These are phyloP conservation scores for Cygnus atratus DNA, from an alignment of 2,113 vertebrate genomes.

Conservation along the genomic window DNA sequence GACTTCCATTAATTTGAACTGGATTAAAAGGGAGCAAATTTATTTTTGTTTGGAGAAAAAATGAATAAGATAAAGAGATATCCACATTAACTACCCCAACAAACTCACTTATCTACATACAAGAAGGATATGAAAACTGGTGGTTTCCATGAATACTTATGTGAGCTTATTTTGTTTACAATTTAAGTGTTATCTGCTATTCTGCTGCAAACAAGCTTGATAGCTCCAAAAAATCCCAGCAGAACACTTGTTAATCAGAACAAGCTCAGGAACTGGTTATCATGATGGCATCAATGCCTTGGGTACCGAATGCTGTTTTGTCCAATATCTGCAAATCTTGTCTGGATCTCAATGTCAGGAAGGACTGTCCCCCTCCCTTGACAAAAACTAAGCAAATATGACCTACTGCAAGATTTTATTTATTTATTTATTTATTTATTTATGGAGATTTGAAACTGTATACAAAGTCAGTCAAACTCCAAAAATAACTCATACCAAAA, in stretches of 20 bases:
- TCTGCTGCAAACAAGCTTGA: background rate
- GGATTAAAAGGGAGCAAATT: background rate
- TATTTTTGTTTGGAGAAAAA: background rate
- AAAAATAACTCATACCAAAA: background rate
- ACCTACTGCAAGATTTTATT: background rate
- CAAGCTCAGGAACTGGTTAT: background rate
- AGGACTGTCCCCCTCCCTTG: background rate
- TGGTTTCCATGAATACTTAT: rapidly evolving
- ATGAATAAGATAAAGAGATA: background rate
- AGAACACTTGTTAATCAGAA: background rate
- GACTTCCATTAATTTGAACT: background rate
- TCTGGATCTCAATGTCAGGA: background rate
- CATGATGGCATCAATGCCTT: background rate
- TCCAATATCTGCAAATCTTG: background rate
- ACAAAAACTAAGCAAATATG: background rate
- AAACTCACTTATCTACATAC: background rate
- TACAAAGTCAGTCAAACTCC: background rate
- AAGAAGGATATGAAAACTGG: background rate
- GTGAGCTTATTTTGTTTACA: background rate
- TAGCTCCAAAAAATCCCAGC: background rate
- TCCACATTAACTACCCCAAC: background rate
- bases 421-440: background rate
- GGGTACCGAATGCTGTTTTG: background rate
- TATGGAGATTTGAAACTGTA: no score
- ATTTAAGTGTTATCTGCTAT: background rate